phyloP scores from a whole-genome alignment of 2,797 vertebrate species.

The Melanotaenia pygmaea region DNA sequence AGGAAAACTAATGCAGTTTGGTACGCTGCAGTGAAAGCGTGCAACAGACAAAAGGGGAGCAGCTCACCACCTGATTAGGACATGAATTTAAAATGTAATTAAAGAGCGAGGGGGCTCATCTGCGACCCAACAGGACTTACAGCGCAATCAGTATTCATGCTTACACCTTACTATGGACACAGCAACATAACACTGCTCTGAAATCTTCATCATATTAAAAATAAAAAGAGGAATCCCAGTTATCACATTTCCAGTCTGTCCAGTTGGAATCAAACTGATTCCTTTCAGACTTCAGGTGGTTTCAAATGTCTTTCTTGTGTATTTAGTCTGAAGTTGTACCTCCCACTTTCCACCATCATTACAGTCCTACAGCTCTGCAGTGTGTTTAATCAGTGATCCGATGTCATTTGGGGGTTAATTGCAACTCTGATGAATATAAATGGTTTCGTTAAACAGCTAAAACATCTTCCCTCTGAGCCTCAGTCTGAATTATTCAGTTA shows the following conservation, averaged over 20 bases:
- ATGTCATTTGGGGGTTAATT: conserved; percentile 65
- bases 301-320: conserved; percentile 13
- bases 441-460: conserved; percentile 39
- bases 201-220: conserved; percentile 21
- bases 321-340: conserved; percentile 8
- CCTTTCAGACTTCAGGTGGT: conserved; percentile 43
- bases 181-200: background rate
- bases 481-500: background rate
- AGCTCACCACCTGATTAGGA: conserved; percentile 55
- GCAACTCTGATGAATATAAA: conserved; percentile 66
- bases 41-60: conserved; percentile 46
- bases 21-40: conserved; percentile 21
- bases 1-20: background rate
- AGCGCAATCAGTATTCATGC: conserved; percentile 54
- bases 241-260: background rate
- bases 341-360: conserved; percentile 24
- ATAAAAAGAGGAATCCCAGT: background rate
- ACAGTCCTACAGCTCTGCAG: conserved; percentile 35
- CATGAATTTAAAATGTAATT: conserved; percentile 75
- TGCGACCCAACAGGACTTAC: conserved; percentile 52
- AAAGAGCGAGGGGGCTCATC: conserved; percentile 46
- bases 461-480: conserved; percentile 2
- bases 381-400: conserved; percentile 64
- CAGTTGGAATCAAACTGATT: conserved; percentile 12
- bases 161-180: conserved; percentile 8